A percentile compares a stretch with the other conserved stretches of the same genome.
Conservation (phyloP, 2,797 vertebrate genomes). For the Linurgus olivaceus region DNA sequence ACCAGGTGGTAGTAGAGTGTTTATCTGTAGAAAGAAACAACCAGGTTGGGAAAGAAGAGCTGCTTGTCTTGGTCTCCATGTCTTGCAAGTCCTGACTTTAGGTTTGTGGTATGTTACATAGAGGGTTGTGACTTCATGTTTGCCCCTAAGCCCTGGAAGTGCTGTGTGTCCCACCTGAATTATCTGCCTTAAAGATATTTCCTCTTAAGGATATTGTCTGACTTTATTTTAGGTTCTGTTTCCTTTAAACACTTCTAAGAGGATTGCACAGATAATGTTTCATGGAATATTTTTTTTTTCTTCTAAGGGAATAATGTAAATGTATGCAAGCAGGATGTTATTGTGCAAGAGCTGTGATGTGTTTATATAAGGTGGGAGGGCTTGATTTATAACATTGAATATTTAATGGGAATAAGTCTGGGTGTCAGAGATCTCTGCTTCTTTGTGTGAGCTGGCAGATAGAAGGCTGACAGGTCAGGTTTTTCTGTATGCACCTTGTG, state of each 20-base stretch:
- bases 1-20: neutral
- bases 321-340: slow-evolving; percentile 11
- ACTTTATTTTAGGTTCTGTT: neutral
- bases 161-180: neutral
- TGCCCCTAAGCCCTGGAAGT: neutral
- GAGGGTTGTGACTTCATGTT: neutral
- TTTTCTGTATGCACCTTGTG: neutral
- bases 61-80: neutral
- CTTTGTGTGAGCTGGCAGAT: neutral
- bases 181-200: neutral
- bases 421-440: neutral
- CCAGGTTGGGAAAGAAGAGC: neutral
- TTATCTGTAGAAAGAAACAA: neutral
- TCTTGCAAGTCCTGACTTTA: neutral
- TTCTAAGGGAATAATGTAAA: neutral
- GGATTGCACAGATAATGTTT: neutral
- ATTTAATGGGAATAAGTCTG: slow-evolving; percentile 60
- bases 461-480: neutral
- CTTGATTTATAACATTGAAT: slow-evolving; percentile 79
- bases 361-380: slow-evolving; percentile 65
- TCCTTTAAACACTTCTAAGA: neutral
- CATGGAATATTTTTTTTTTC: neutral
- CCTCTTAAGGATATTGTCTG: neutral
- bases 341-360: slow-evolving; percentile 56
- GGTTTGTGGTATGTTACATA: fast-evolving